These are phyloP conservation scores for Carabus problematicus DNA, from an alignment of 2,888 invertebrate species.

Conservation along the genomic window DNA sequence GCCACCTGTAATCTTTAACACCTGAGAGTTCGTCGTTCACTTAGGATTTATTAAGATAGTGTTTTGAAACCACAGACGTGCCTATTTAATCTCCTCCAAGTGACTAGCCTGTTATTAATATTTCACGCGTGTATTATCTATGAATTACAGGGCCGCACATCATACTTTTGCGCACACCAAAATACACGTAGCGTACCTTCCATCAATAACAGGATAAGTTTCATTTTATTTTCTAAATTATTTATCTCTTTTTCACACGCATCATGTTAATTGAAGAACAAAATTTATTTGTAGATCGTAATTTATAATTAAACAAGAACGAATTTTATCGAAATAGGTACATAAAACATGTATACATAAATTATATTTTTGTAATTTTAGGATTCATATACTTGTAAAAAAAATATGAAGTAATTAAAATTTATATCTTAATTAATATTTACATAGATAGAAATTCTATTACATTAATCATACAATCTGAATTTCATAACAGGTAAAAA, in stretches of 20 bases:
- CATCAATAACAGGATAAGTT: not conserved
- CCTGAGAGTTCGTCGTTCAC: conserved; percentile 16
- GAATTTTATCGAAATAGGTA: no score
- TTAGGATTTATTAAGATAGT: conserved; percentile 35
- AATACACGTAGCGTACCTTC: not conserved
- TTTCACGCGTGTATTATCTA: conserved; percentile 28
- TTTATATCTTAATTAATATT: no score
- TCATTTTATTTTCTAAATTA: conserved; percentile 21
- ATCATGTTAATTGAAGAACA: conserved; percentile 10
- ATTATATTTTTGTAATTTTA: no score
- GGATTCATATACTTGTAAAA: no score
- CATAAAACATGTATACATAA: no score
- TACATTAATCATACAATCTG: no score
- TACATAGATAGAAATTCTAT: no score
- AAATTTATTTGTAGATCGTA: no score
- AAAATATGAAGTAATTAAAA: no score
- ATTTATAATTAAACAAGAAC: no score
- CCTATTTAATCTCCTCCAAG: conserved; percentile 24
- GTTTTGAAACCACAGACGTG: conserved; percentile 33
- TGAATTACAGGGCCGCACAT: conserved; percentile 36
- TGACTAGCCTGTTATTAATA: conserved; percentile 31
- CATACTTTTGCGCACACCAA: conserved; percentile 11
- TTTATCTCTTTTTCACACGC: conserved; percentile 35
- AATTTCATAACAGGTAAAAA: no score
- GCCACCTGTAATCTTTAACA: conserved; percentile 30